These are phyloP conservation scores for Alviniconcha strummeri DNA, from an alignment of 2,888 invertebrate genomes.

Conservation along the genomic window DNA sequence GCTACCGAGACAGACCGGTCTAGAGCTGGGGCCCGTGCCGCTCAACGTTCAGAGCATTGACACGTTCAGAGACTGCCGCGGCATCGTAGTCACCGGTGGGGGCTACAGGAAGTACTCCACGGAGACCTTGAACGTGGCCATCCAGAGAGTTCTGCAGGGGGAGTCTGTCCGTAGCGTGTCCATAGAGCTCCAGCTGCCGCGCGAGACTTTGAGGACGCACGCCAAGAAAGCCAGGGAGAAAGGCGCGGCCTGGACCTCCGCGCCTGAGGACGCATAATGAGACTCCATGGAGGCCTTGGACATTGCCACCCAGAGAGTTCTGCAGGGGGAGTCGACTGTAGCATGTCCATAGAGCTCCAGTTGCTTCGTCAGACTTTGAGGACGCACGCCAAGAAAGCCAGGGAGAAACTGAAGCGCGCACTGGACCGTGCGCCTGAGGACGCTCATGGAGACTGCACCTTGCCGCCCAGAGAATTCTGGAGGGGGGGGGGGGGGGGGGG, in stretches of 20 bases:
- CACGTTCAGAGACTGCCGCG: no score
- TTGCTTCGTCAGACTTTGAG: slow-evolving; percentile 12
- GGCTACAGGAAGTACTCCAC: slow-evolving; percentile 7
- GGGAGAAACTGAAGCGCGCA: no score
- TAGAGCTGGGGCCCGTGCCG: no score
- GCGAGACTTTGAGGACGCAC: slow-evolving; percentile 15
- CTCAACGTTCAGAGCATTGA: no score
- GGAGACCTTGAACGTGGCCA: neutral
- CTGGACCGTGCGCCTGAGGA: no score
- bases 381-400: slow-evolving; percentile 11
- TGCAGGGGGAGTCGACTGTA: neutral
- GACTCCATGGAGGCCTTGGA: neutral
- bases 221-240: slow-evolving; percentile 11
- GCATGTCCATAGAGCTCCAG: slow-evolving; percentile 10
- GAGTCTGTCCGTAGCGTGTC: slow-evolving; percentile 8
- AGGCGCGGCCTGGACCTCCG: no score
- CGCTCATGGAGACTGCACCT: no score
- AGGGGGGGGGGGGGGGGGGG: no score
- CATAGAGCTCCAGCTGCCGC: slow-evolving; percentile 16
- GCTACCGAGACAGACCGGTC: no score
- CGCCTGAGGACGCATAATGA: no score
- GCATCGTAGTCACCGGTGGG: no score
- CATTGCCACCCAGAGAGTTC: neutral
- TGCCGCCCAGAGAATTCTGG: no score
- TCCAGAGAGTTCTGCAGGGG: neutral